Base-by-base conservation (phyloP, 2,888 invertebrate genomes). In the Resseliella maxima region DNA sequence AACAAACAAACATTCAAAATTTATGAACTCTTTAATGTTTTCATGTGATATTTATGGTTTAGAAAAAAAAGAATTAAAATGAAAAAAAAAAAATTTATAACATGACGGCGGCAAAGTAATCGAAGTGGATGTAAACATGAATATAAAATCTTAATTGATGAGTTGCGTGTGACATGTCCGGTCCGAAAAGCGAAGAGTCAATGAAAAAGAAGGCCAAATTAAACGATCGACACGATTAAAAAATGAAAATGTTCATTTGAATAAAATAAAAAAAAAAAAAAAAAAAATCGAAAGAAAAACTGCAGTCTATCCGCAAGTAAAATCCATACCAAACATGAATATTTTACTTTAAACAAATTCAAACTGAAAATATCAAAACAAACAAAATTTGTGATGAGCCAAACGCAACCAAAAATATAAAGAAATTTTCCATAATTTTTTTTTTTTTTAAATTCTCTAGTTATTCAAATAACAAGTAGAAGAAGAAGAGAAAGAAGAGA, bases 101-200 rank as follows among this genome's bases (percentile, higher is more conserved):
- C 59, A 59, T 59, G 59, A 6, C 59, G 24, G 3, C 24, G 24
- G 59, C n/a, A 59, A 59, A 24, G 3, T 59, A 6, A 59, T 59
- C 59, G 24, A 72, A 72, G 72, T 72, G 72, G 15, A 72, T 72
- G 72, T 72, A 72, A 72, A 72, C 72, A 72, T 72, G 72, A n/a
- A 72, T 72, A 72, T 72, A 35, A 72, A 72, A 72, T 72, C 72
- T 72, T 72, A 72, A 72, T 72, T 72, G 72, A 72, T 72, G 72
- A 72, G 72, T 72, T 72, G 72, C 72, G 72, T 72, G 72, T 72
- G 72, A 72, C 72, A 72, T 35, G 31, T 72, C 31, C 72, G 72
- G 12, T 10, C n/a, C 8, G 21, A 6, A 50, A 50, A 72, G 31
- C 15, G 31, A 27, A 31, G n/a, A n/a, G 72, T 72, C 72, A 72